These are phyloP conservation scores for Drosophila rellima DNA, from an alignment of 2,888 invertebrate species.

Conservation along the genomic window DNA sequence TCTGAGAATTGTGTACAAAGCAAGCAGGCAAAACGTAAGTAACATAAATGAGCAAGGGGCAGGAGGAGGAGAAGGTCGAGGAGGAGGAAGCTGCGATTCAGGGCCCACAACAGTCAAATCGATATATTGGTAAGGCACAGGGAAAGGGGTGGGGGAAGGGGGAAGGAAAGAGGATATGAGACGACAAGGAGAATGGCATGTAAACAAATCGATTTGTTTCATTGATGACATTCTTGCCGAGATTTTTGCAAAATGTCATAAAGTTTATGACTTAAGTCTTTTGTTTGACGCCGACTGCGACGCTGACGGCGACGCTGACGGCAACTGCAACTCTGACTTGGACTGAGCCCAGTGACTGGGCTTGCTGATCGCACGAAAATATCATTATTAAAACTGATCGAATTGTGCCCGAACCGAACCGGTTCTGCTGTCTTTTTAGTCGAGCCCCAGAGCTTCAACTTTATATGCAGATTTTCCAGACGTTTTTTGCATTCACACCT, in stretches of 20 bases:
- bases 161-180: neutral
- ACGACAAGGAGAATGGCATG: slow-evolving; percentile 62
- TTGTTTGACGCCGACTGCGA: slow-evolving; percentile 70
- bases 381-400: slow-evolving; percentile 75
- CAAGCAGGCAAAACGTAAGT: slow-evolving; percentile 56
- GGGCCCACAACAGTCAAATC: slow-evolving; percentile 65
- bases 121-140: slow-evolving; percentile 55
- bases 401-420: slow-evolving; percentile 36
- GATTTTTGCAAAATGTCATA: slow-evolving; percentile 84
- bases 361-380: slow-evolving; percentile 55
- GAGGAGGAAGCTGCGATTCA: slow-evolving; percentile 16
- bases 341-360: slow-evolving; percentile 18
- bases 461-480: slow-evolving; percentile 61
- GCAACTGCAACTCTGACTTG: slow-evolving; percentile 10
- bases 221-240: slow-evolving; percentile 84
- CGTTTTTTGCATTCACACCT: slow-evolving; percentile 80
- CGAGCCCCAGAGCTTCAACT: slow-evolving; percentile 28
- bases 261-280: slow-evolving; percentile 85
- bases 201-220: slow-evolving; percentile 85
- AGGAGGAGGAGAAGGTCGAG: neutral
- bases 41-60: slow-evolving; percentile 69
- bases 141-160: neutral
- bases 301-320: slow-evolving; percentile 31
- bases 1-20: slow-evolving; percentile 76
- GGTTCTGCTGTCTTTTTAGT: slow-evolving; percentile 17